Evolutionary conservation across 2,797 vertebrate species (phyloP), one percentile per base, ranked within the genome.

Genomic region (Gymnoscopelus braueri): DNA sequence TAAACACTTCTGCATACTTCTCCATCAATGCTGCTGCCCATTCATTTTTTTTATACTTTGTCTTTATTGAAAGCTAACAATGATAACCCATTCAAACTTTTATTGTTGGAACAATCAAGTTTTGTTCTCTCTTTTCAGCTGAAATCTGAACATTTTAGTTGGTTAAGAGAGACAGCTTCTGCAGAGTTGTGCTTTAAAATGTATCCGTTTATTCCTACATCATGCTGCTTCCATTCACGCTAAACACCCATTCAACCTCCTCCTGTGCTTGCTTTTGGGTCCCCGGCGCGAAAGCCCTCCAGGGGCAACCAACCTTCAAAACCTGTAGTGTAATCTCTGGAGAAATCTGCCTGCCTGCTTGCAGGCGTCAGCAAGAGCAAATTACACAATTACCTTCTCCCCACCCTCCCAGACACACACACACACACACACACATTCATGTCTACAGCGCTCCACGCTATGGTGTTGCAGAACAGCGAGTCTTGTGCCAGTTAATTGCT

Each of bases 301-400:
- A 56, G 39, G 79, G 83, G 85, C 88, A 76, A 81, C 73, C 69
- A 66, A 84, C 87, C 92, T 93, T 95, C 93, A 95, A 95, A 95
- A 79, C 77, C 71, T 67, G 70, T 78, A 76, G 82, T 91, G 87
- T 91, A 84, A 92, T 93, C 89, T 91, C 88, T 88, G 86, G 88
- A 94, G 89, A 92, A 91, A 94, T 94, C 90, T 88, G 93, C 85
- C 90, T 87, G 85, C 92, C 89, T 90, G 86, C 86, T 92, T 10
- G 0, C 86, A 88, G 91, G 93, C 82, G 73, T 93, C 94, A 89
- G 88, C 78, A 84, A 89, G 90, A 85, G 87, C 87, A 92, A 94
- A 93, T 94, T 92, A 94, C 84, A 83, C 84, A 89, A 91, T 91
- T 90, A 93, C 89, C 84, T 77, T 74, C 74, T 75, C 80, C 85